phyloP scores from a whole-genome alignment of 1,140 invertebrate genomes.

The Pollicipes pollicipes region DNA sequence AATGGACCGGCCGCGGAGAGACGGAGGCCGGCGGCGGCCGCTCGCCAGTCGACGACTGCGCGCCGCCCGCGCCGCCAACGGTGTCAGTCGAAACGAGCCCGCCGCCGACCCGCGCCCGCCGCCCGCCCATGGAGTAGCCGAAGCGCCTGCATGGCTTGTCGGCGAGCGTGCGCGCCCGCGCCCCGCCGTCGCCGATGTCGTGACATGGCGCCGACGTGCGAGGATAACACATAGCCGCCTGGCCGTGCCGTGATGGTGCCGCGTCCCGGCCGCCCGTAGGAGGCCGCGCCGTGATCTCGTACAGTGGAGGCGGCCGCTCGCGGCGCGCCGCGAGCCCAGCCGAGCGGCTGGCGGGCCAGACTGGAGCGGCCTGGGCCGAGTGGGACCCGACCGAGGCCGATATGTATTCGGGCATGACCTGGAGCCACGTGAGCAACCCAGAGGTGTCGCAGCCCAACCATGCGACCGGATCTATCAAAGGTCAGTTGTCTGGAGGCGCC shows the following conservation, averaged over 20 bases:
- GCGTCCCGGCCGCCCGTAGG: not conserved
- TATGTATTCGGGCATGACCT: not conserved
- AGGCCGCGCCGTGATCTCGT: not conserved
- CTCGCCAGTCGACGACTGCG: not conserved
- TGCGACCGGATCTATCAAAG: not conserved
- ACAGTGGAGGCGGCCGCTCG: not conserved
- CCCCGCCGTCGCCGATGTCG: not conserved
- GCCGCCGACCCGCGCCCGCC: too few species aligned
- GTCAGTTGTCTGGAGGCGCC: too few species aligned
- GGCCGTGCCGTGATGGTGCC: not conserved
- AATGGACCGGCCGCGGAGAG: not conserved
- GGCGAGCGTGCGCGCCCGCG: too few species aligned
- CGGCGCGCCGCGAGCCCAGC: not conserved
- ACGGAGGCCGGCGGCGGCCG: not conserved
- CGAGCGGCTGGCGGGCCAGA: not conserved
- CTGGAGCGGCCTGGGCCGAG: not conserved
- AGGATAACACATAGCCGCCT: not conserved
- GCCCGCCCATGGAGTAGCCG: not conserved
- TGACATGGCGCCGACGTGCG: not conserved
- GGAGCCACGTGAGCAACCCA: not conserved
- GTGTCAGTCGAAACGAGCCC: not conserved
- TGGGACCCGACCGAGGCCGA: not conserved
- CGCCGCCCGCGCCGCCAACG: not conserved
- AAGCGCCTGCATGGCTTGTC: not conserved
- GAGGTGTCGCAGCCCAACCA: not conserved